These are phyloP conservation scores for Lysandra bellargus DNA, from an alignment of 2,888 invertebrate genomes.

Conservation along the genomic window DNA sequence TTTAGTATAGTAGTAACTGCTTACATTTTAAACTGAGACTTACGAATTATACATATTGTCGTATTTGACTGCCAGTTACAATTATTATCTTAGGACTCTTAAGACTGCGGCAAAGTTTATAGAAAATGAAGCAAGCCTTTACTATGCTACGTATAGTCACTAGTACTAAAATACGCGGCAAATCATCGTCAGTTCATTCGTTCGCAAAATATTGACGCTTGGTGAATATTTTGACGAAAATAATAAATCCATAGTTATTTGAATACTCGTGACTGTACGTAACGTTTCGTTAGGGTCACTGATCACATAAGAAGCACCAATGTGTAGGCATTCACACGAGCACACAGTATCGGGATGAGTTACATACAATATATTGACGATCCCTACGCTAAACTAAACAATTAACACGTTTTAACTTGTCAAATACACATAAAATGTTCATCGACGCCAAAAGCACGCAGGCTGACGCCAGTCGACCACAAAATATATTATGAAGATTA, in stretches of 20 bases:
- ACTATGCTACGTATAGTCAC: neutral
- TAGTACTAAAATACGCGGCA: neutral
- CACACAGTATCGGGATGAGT: slow-evolving; percentile 44
- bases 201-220: neutral
- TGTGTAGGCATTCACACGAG: slow-evolving; percentile 50
- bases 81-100: neutral
- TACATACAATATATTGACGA: slow-evolving; percentile 51
- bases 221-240: neutral
- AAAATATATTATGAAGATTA: neutral
- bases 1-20: neutral
- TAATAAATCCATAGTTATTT: neutral
- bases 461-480: neutral
- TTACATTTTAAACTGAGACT: neutral
- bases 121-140: neutral
- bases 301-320: slow-evolving; percentile 70
- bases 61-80: neutral
- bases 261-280: slow-evolving; percentile 13
- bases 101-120: neutral
- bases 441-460: neutral
- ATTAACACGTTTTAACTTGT: slow-evolving; percentile 25
- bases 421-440: slow-evolving; percentile 12
- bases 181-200: neutral
- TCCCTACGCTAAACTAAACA: slow-evolving; percentile 32
- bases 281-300: slow-evolving; percentile 59
- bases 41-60: neutral